These are phyloP conservation scores for Drosophila repletoides DNA, from an alignment of 1,140 invertebrate genomes.

Conservation along the genomic window DNA sequence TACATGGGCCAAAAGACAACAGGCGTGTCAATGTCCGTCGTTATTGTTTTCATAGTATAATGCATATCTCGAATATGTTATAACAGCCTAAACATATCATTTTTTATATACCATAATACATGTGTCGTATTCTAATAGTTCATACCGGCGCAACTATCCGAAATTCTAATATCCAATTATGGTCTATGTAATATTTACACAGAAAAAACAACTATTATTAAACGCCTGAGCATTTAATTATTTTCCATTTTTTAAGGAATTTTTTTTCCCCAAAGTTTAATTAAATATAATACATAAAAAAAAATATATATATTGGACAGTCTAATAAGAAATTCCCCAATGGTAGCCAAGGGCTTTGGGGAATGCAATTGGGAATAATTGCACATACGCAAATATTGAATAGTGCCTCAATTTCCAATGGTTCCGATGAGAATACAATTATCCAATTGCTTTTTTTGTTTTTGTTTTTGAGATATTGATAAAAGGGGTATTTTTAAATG, in stretches of 20 bases:
- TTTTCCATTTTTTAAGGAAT: constrained; percentile 6
- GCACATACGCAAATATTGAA: not conserved
- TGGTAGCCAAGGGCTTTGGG: too few relatives aligned
- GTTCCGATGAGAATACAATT: constrained; percentile 15
- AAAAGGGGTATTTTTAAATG: constrained; percentile 19
- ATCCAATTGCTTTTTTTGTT: not conserved
- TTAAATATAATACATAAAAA: constrained; percentile 7
- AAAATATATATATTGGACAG: not conserved
- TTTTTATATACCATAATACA: constrained; percentile 38
- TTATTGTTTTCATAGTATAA: constrained; percentile 10
- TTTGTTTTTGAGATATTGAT: constrained; percentile 19
- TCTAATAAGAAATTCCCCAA: not conserved
- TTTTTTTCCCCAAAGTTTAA: constrained; percentile 11
- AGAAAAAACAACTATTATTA: constrained; percentile 10
- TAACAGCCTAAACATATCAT: constrained; percentile 41
- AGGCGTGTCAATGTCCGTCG: constrained; percentile 11
- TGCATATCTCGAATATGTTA: constrained; percentile 11
- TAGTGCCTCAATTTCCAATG: constrained; percentile 1
- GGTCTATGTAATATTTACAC: constrained; percentile 40
- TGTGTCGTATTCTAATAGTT: constrained; percentile 10
- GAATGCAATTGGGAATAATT: constrained; percentile 1
- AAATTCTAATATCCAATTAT: constrained; percentile 16
- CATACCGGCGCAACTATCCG: constrained; percentile 20
- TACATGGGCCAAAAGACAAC: constrained; percentile 58
- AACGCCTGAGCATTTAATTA: not conserved